Evolutionary conservation across 2,113 vertebrate species (phyloP).

Genomic region (Eublepharis macularius): DNA sequence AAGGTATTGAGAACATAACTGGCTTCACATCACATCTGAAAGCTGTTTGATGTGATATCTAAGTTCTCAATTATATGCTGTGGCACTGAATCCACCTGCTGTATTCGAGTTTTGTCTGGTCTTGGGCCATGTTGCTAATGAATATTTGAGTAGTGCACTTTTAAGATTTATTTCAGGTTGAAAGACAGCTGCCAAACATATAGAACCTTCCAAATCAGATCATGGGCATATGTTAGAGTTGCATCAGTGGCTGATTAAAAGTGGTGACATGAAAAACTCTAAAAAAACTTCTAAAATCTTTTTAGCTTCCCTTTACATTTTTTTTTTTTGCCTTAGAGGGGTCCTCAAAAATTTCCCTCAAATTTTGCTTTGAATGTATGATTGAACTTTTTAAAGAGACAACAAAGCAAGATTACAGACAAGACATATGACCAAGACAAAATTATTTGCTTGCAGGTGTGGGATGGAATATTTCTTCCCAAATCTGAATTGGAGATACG

Average conservation of each 20-base stretch:
- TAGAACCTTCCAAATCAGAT: background rate
- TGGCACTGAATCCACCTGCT: background rate
- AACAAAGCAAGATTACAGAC: background rate
- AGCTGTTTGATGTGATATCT: background rate
- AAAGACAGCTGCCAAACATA: background rate
- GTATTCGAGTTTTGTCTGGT: background rate
- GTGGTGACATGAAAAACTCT: background rate
- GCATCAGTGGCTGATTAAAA: background rate
- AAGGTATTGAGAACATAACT: background rate
- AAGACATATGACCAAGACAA: background rate
- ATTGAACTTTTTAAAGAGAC: background rate
- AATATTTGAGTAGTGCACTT: background rate
- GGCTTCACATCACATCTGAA: background rate
- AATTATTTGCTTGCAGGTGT: background rate
- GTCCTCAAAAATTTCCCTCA: background rate
- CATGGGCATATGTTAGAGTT: background rate
- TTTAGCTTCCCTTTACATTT: background rate
- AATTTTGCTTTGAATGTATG: background rate
- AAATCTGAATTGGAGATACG: no score
- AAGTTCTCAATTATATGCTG: background rate
- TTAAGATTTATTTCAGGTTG: constrained; percentile 2
- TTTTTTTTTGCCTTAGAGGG: background rate
- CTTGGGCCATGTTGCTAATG: background rate
- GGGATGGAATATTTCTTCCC: background rate
- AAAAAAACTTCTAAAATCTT: background rate